phyloP scores from a whole-genome alignment of 2,113 vertebrate genomes.

The Lasiurus borealis region DNA sequence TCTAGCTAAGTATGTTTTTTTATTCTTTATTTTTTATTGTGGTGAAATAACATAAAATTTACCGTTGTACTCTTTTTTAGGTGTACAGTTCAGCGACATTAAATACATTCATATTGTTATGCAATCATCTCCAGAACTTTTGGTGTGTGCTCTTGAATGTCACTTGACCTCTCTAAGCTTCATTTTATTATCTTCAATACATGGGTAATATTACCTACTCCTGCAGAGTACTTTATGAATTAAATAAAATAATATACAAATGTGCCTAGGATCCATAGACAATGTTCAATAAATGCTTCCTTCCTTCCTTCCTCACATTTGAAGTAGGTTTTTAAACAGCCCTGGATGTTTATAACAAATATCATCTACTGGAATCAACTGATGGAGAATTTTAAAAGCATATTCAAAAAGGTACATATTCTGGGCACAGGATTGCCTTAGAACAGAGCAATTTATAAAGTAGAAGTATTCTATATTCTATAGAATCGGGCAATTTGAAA shows the following conservation, averaged over 20 bases:
- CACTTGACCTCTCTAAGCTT: constrained; percentile 1
- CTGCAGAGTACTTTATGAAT: constrained; percentile 13
- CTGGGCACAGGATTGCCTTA: constrained; percentile 25
- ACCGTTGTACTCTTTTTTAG: not conserved
- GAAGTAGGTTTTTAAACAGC: constrained; percentile 41
- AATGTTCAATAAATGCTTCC: constrained; percentile 40
- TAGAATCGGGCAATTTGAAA: constrained; percentile 53
- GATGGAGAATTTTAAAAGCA: not conserved
- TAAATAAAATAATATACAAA: constrained; percentile 39
- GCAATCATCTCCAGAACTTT: not conserved
- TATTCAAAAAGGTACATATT: constrained; percentile 13
- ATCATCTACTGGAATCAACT: not conserved
- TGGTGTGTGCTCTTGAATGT: not conserved
- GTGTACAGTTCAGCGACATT: not conserved
- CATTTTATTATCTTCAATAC: constrained; percentile 30
- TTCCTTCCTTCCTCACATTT: not conserved
- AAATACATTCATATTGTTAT: not conserved
- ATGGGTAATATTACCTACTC: not conserved
- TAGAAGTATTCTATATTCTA: constrained; percentile 22
- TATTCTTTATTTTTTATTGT: constrained; percentile 35
- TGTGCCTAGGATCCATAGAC: not conserved
- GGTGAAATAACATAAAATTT: not conserved
- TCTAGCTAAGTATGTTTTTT: not conserved
- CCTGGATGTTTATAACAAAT: constrained; percentile 20
- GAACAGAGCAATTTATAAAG: constrained; percentile 45